These are phyloP conservation scores for Acronicta leporina DNA, from an alignment of 2,888 invertebrate genomes.

Conservation along the genomic window DNA sequence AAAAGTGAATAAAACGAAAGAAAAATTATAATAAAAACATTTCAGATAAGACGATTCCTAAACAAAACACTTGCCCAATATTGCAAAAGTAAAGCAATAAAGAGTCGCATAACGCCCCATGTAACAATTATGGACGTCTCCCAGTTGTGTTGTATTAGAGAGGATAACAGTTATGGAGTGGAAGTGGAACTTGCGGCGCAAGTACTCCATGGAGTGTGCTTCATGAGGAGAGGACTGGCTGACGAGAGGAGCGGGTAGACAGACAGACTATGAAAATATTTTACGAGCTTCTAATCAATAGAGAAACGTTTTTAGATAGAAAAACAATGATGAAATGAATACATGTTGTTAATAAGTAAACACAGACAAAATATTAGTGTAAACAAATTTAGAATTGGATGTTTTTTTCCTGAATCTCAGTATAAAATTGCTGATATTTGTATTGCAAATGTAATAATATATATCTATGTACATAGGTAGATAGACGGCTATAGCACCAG, in stretches of 20 bases:
- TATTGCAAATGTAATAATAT: no score
- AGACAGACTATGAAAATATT: neutral
- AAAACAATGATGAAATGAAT: no score
- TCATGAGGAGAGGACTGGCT: slow-evolving; percentile 1
- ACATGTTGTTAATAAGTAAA: no score
- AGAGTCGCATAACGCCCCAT: slow-evolving; percentile 61
- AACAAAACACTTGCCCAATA: slow-evolving; percentile 54
- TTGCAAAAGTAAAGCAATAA: slow-evolving; percentile 68
- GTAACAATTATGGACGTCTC: slow-evolving; percentile 69
- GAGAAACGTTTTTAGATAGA: no score
- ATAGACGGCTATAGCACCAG: neutral
- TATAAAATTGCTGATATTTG: no score
- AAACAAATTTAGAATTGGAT: no score
- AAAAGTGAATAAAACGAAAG: slow-evolving; percentile 36
- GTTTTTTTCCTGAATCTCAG: no score
- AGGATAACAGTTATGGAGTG: slow-evolving; percentile 47
- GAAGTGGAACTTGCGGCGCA: slow-evolving; percentile 34
- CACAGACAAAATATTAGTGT: no score
- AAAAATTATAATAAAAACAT: slow-evolving; percentile 33
- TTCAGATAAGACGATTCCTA: slow-evolving; percentile 28
- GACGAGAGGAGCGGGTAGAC: slow-evolving; percentile 1
- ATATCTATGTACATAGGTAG: neutral
- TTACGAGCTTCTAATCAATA: neutral
- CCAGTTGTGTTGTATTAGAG: slow-evolving; percentile 46
- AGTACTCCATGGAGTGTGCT: slow-evolving; percentile 39